Conservation (phyloP, 2,888 invertebrate species). For the Drosophila lacicola region DNA sequence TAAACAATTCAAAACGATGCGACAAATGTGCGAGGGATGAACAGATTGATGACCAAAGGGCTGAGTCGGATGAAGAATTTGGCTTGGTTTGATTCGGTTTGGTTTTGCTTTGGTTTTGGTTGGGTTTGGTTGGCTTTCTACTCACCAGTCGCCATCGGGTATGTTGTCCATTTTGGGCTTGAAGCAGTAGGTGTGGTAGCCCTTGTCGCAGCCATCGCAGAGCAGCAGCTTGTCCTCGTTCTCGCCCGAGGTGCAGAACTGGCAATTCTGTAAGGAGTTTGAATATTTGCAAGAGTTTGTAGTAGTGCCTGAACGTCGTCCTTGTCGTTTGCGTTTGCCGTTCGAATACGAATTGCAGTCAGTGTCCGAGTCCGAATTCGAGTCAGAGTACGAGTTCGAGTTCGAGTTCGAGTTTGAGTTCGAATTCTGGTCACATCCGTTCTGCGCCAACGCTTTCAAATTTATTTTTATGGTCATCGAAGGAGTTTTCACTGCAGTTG, state of each 20-base stretch:
- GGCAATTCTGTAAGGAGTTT: conserved; percentile 92
- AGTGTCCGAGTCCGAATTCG: conserved; percentile 50
- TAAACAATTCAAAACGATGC: conserved; percentile 49
- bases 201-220: conserved; percentile 99
- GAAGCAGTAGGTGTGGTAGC: conserved; percentile 99
- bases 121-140: conserved; percentile 27
- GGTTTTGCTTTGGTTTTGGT: background rate
- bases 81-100: background rate
- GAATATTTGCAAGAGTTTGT: conserved; percentile 83
- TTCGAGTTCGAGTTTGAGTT: conserved; percentile 24
- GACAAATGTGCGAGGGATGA: conserved; percentile 31
- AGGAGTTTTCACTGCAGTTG: conserved; percentile 9
- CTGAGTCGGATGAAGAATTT: background rate
- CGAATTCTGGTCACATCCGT: conserved; percentile 35
- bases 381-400: conserved; percentile 40
- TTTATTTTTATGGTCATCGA: conserved; percentile 78
- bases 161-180: conserved; percentile 98
- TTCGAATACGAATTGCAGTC: conserved; percentile 48
- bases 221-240: conserved; percentile 97
- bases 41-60: conserved; percentile 4
- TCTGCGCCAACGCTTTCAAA: conserved; percentile 70
- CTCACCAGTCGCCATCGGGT: conserved; percentile 98
- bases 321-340: conserved; percentile 45
- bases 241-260: conserved; percentile 98
- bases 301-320: conserved; percentile 74